Evolutionary conservation across 2,888 invertebrate species (phyloP), one percentile per base, ranked within the genome.

Genomic region (Coleophora flavipennella): DNA sequence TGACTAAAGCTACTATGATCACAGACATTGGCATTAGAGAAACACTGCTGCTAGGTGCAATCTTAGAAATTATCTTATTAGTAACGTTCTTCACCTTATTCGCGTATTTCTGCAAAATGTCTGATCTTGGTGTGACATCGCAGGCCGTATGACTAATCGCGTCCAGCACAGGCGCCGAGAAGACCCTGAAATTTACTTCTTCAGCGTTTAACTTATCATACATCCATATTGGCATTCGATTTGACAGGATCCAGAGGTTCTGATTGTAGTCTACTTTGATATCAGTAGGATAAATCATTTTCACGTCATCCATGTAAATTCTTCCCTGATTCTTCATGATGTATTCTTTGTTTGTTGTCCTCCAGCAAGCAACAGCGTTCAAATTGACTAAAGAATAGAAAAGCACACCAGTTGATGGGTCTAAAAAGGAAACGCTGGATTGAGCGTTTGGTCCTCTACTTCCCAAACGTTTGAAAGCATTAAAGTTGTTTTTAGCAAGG

Each of bases 291-390:
- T 92, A 93, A 1, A 92, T 83, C 90, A 93, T 89, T 1, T 90
- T 89, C 1, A 80, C 85, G 42, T 91, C 87, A 56, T 88, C 90
- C 88, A 89, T 89, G 46, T 88, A 92, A 36, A 93, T 88, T 31
- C 91, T 80, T 3, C 90, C 92, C 60, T 92, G 92, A 8, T 91
- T 89, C 47, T 89, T 88, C 72, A 89, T 88, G 4, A 84, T 86
- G 56, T 92, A 92, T 0, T 85, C 86, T 33, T 87, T 87, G 50
- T 89, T 90, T 0, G 89, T 88, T 0, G 91, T 91, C 51, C 87
- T 89, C 93, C 93, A 93, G 55, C 93, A 93, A 0, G 90, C 92
- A 0, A 93, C 89, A 0, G 92, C 91, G 58, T 93, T 92, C 12
- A 91, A 62, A 57, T 93, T 92, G 0, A 92, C 88, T 39, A 93